A percentile compares a stretch with the other conserved stretches of the same genome.
Conservation (phyloP, 2,888 invertebrate species). For the Pherbina coryleti region DNA sequence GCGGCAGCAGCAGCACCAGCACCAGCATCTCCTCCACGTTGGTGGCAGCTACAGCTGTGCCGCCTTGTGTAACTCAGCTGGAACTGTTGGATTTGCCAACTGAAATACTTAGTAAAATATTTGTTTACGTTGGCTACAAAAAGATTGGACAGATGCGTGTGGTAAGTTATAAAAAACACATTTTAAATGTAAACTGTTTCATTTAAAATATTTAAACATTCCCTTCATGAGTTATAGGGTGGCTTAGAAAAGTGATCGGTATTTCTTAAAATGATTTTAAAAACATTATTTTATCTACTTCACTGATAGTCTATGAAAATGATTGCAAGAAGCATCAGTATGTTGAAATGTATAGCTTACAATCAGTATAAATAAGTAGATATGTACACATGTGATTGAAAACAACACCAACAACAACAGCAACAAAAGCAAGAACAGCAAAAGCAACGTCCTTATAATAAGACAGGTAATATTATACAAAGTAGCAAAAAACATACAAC, state of each 20-base stretch:
- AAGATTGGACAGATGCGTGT: slow-evolving; percentile 82
- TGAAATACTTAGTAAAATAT: slow-evolving; percentile 85
- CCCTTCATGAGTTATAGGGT: neutral
- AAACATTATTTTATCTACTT: neutral
- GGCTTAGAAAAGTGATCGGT: neutral
- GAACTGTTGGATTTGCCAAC: slow-evolving; percentile 80
- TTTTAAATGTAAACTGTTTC: neutral
- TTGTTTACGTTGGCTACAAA: slow-evolving; percentile 81
- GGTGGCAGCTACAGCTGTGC: neutral
- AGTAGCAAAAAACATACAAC: neutral
- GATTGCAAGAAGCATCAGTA: too few relatives aligned
- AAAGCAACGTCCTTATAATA: neutral
- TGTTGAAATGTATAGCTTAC: too few relatives aligned
- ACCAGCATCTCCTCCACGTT: slow-evolving; percentile 46
- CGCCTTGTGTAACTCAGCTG: slow-evolving; percentile 14
- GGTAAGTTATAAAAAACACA: slow-evolving; percentile 72
- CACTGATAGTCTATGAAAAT: too few relatives aligned
- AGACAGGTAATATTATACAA: neutral
- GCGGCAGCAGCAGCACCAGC: slow-evolving; percentile 32
- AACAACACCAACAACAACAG: neutral
- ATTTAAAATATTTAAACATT: neutral
- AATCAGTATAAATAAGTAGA: too few relatives aligned
- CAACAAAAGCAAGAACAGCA: too few relatives aligned
- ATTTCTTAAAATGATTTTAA: neutral
- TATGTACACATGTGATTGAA: neutral